phyloP scores from a whole-genome alignment of 2,888 invertebrate genomes.

The Drepanosiphum platanoidis region DNA sequence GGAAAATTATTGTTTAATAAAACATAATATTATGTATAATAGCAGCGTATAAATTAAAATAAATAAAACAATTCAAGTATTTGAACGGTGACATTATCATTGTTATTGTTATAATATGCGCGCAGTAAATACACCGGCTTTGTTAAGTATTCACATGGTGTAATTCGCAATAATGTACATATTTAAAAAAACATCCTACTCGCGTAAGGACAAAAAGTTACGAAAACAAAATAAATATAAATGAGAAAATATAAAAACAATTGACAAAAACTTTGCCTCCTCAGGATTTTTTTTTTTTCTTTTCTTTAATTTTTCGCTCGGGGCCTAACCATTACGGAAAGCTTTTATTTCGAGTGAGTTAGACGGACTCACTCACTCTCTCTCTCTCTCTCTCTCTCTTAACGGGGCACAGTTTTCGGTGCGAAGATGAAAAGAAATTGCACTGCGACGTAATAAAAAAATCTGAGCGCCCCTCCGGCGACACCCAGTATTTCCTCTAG shows the following conservation, averaged over 20 bases:
- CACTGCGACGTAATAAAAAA: slow-evolving; percentile 22
- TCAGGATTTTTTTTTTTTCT: slow-evolving; percentile 7
- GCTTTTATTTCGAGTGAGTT: background rate
- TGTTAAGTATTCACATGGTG: background rate
- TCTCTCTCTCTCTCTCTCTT: too few species aligned
- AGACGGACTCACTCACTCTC: background rate
- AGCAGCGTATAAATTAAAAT: too few species aligned
- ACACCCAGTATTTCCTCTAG: slow-evolving; percentile 22
- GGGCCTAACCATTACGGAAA: slow-evolving; percentile 20
- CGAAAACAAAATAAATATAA: slow-evolving; percentile 33
- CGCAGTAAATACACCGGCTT: background rate
- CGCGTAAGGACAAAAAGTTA: background rate
- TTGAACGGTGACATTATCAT: too few species aligned
- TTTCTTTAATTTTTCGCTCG: slow-evolving; percentile 29
- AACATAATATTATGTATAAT: too few species aligned
- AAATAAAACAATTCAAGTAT: too few species aligned
- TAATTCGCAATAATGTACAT: background rate
- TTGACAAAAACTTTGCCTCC: slow-evolving; percentile 38
- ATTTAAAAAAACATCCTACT: background rate
- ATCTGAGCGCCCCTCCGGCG: slow-evolving; percentile 30
- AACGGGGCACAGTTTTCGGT: background rate
- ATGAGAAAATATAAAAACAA: slow-evolving; percentile 28
- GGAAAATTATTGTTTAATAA: too few species aligned
- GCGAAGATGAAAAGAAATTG: slow-evolving; percentile 22
- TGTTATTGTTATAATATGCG: too few species aligned